phyloP scores from a whole-genome alignment of 1,140 invertebrate species.

The Wasmannia auropunctata region DNA sequence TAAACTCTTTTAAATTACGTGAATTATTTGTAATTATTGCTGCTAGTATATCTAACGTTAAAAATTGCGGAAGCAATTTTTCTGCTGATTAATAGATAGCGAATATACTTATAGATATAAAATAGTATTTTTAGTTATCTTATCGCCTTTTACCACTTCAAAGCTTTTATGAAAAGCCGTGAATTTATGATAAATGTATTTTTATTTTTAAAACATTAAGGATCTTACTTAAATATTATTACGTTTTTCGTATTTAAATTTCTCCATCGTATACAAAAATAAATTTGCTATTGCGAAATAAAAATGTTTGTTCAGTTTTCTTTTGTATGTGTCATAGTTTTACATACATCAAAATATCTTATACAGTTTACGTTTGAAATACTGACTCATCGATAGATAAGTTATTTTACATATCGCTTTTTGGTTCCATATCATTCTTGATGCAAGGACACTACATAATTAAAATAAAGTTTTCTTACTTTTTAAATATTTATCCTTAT shows the following conservation, averaged over 20 bases:
- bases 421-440: neutral
- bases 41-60: neutral
- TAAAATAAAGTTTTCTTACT: neutral
- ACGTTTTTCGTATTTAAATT: neutral
- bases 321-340: neutral
- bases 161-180: neutral
- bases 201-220: neutral
- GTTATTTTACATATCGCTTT: constrained; percentile 1
- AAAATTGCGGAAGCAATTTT: neutral
- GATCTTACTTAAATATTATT: neutral
- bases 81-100: neutral
- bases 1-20: neutral
- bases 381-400: neutral
- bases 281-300: neutral
- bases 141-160: neutral
- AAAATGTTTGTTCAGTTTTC: neutral
- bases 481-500: constrained; percentile 1
- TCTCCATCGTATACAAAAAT: neutral
- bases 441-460: neutral
- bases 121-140: neutral
- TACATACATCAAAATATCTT: neutral
- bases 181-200: too few species aligned
- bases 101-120: neutral
- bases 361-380: neutral
- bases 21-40: neutral